Percentiles rank a stretch among this genome's conserved stretches.
Evolutionary conservation across 2,888 invertebrate genomes (phyloP).

Genomic region (Congeria kusceri): DNA sequence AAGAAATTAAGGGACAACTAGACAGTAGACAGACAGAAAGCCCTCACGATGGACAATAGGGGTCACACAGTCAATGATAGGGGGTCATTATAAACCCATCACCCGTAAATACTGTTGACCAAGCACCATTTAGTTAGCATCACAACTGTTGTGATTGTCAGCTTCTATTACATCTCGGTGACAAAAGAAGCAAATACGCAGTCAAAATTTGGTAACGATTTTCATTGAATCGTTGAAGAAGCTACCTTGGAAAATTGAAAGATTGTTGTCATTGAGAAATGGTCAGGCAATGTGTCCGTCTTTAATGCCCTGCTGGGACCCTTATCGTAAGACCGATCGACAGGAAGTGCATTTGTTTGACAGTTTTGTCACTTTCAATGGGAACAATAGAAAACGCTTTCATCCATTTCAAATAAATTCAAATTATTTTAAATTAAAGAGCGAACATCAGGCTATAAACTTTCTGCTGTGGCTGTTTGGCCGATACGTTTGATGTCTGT

Average conservation of each 20-base stretch:
- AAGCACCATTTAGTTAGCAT: constrained; percentile 64
- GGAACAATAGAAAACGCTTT: constrained; percentile 52
- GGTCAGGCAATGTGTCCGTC: constrained; percentile 38
- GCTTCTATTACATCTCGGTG: constrained; percentile 57
- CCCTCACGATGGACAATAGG: constrained; percentile 57
- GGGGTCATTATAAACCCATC: constrained; percentile 68
- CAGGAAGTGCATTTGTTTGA: constrained; percentile 68
- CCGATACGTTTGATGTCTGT: neutral
- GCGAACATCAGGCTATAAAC: no score
- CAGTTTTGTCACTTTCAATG: constrained; percentile 65
- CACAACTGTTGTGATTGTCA: constrained; percentile 51
- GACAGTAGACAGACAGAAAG: constrained; percentile 55
- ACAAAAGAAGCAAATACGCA: constrained; percentile 58
- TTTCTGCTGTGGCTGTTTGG: neutral
- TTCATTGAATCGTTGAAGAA: constrained; percentile 45
- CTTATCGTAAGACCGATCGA: constrained; percentile 51
- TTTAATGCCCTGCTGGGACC: constrained; percentile 37
- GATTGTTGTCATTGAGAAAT: constrained; percentile 55
- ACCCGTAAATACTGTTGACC: constrained; percentile 54
- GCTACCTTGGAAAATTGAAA: constrained; percentile 43
- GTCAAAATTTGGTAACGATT: constrained; percentile 61
- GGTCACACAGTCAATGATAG: constrained; percentile 53
- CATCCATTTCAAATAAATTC: constrained; percentile 42
- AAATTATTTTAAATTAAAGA: neutral
- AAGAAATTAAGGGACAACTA: constrained; percentile 63